Evolutionary conservation across 2,113 vertebrate genomes (phyloP).

Genomic region (Ictidomys tridecemlineatus): DNA sequence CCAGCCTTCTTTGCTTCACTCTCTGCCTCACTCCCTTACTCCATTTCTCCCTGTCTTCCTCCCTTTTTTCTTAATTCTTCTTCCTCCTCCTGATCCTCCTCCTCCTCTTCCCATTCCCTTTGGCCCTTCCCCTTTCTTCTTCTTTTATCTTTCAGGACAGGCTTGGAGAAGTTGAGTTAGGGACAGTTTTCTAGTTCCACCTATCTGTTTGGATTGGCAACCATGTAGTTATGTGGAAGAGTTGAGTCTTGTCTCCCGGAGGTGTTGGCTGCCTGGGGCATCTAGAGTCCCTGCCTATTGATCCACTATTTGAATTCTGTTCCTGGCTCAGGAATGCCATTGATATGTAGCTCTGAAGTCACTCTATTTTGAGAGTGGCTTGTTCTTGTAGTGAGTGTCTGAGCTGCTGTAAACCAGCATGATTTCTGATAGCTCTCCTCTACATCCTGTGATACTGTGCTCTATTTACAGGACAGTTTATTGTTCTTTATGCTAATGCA

Average conservation of each 20-base stretch:
- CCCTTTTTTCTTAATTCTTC: too few relatives aligned
- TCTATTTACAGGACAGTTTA: neutral
- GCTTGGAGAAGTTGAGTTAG: neutral
- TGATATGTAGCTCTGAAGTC: neutral
- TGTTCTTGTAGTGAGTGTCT: neutral
- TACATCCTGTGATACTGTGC: neutral
- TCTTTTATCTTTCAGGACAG: neutral
- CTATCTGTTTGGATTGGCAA: slow-evolving; percentile 2
- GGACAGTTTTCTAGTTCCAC: neutral
- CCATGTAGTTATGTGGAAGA: neutral
- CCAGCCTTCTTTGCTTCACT: too few relatives aligned
- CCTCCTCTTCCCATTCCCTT: too few relatives aligned
- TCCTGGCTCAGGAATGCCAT: neutral
- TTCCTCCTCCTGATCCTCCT: too few relatives aligned
- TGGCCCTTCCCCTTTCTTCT: too few relatives aligned
- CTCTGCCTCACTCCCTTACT: neutral
- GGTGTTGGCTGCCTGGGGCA: neutral
- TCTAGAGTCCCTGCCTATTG: neutral
- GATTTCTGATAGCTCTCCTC: neutral
- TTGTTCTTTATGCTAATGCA: neutral
- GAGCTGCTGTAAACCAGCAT: neutral
- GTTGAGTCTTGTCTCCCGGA: neutral
- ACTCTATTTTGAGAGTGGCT: neutral
- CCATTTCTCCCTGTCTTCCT: too few relatives aligned
- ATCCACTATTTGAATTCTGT: neutral